Percentiles rank a stretch among this genome's conserved stretches.
These are phyloP conservation scores for Drosophila jambulina DNA, from an alignment of 1,140 invertebrate genomes.

Conservation along the genomic window DNA sequence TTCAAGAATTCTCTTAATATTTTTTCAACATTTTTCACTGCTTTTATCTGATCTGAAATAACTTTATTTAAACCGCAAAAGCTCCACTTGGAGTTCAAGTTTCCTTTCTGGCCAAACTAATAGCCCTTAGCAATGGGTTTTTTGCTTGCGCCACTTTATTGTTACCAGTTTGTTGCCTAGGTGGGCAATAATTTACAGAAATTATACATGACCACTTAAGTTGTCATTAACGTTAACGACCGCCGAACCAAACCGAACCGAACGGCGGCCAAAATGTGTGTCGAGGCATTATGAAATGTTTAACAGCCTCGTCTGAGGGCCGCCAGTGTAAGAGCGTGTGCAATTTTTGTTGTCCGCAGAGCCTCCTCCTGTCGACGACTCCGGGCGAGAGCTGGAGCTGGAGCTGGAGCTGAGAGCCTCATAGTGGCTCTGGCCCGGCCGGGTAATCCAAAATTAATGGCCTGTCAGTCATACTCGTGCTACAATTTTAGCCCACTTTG, in stretches of 20 bases:
- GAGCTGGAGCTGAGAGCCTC: conserved; percentile 32
- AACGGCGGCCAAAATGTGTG: conserved; percentile 43
- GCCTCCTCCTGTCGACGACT: conserved; percentile 44
- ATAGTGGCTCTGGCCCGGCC: conserved; percentile 50
- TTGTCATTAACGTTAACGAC: conserved; percentile 81
- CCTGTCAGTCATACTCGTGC: conserved; percentile 73
- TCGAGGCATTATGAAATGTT: conserved; percentile 61
- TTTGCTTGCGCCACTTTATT: conserved; percentile 25
- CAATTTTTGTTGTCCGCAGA: conserved; percentile 42
- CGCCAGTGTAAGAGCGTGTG: conserved; percentile 49
- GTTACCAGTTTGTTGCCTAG: conserved; percentile 50
- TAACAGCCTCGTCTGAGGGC: conserved; percentile 56
- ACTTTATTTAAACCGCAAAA: background rate
- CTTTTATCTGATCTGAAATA: background rate
- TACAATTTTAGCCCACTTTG: conserved; percentile 58
- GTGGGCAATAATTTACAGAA: conserved; percentile 72
- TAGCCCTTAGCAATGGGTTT: background rate
- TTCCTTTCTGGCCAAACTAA: background rate
- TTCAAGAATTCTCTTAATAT: too few species aligned
- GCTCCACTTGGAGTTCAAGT: background rate
- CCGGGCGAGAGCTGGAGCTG: background rate
- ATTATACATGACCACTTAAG: conserved; percentile 82
- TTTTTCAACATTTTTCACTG: too few species aligned
- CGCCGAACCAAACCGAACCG: conserved; percentile 25
- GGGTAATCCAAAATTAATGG: conserved; percentile 82